These are phyloP conservation scores for Eupithecia dodoneata DNA, from an alignment of 2,888 invertebrate genomes.

Conservation along the genomic window DNA sequence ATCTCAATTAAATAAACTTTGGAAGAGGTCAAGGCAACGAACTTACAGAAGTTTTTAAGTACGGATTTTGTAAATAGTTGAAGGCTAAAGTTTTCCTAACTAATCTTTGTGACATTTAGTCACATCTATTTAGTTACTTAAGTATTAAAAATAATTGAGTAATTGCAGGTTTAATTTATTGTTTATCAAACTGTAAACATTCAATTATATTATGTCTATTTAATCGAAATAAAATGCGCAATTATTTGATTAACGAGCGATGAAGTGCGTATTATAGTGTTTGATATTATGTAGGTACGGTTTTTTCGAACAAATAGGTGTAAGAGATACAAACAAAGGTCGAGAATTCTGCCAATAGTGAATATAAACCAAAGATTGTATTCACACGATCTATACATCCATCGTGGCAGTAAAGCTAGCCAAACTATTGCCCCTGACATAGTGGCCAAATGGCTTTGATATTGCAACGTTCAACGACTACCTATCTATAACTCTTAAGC, in stretches of 20 bases:
- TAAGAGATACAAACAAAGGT: background rate
- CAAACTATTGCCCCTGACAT: conserved; percentile 65
- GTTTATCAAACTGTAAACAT: background rate
- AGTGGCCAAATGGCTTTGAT: conserved; percentile 38
- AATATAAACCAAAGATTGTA: background rate
- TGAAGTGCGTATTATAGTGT: too few relatives aligned
- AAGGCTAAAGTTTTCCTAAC: conserved; percentile 5
- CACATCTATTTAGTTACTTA: background rate
- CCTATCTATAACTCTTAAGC: background rate
- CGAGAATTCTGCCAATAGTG: background rate
- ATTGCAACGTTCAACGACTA: conserved; percentile 22
- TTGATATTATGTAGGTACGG: too few relatives aligned
- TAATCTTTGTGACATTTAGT: conserved; percentile 8
- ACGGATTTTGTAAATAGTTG: background rate
- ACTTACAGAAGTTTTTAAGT: conserved; percentile 1
- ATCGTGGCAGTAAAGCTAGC: conserved; percentile 42
- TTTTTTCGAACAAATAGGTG: background rate
- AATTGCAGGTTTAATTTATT: background rate
- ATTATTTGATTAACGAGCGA: background rate
- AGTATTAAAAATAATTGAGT: background rate
- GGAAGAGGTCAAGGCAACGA: conserved; percentile 28
- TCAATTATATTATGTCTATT: background rate
- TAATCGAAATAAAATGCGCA: background rate
- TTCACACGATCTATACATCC: conserved; percentile 5
- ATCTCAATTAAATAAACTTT: conserved; percentile 32